Percentiles rank a stretch among this genome's conserved stretches.
Conservation (phyloP, 2,888 invertebrate species). For the Heliconius charithonia region DNA sequence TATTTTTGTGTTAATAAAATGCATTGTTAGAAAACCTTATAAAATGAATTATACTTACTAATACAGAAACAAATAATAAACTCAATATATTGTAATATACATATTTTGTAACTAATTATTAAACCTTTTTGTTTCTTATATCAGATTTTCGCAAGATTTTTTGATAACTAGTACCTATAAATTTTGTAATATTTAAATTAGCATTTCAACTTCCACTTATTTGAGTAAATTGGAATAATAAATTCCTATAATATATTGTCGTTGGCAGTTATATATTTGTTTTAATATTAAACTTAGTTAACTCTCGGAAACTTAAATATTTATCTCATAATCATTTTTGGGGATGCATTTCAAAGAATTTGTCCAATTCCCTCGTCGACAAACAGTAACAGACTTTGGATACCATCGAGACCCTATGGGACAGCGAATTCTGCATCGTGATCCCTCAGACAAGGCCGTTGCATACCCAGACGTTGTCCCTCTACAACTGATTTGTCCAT, state of each 20-base stretch:
- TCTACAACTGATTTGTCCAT: constrained; percentile 69
- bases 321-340: constrained; percentile 41
- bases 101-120: too few relatives aligned
- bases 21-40: background rate
- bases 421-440: constrained; percentile 70
- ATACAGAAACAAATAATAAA: too few relatives aligned
- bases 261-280: background rate
- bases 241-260: background rate
- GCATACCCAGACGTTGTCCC: constrained; percentile 54
- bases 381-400: constrained; percentile 58
- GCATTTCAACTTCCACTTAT: background rate
- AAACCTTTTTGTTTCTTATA: too few relatives aligned
- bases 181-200: too few relatives aligned
- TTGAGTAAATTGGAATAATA: background rate
- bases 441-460: constrained; percentile 64
- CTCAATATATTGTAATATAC: too few relatives aligned
- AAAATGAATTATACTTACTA: background rate
- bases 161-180: too few relatives aligned
- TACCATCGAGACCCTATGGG: constrained; percentile 62
- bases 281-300: background rate
- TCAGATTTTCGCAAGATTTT: too few relatives aligned
- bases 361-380: constrained; percentile 71
- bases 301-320: background rate
- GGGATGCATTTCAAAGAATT: constrained; percentile 59
- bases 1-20: background rate